Evolutionary conservation across 2,888 invertebrate species (phyloP), one percentile per base, ranked within the genome.

Genomic region (Tiliacea citrago): DNA sequence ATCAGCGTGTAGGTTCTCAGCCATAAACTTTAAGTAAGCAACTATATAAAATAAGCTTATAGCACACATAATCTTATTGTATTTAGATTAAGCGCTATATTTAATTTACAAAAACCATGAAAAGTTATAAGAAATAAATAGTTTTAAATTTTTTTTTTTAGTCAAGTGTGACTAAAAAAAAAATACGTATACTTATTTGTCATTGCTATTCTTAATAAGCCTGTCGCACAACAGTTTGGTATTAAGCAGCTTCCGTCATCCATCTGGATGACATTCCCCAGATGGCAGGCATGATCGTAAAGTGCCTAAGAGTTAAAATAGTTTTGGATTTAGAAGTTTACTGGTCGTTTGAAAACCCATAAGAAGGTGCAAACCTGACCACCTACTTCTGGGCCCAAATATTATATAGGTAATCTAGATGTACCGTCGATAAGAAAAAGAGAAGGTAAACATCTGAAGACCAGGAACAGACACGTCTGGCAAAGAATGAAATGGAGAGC

Each of bases 111-210:
- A n/a, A n/a, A n/a, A n/a, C n/a, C n/a, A n/a, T n/a, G n/a, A n/a
- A n/a, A n/a, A n/a, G n/a, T n/a, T n/a, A n/a, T n/a, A n/a, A n/a
- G n/a, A n/a, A n/a, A n/a, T n/a, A n/a, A n/a, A n/a, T n/a, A n/a
- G n/a, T n/a, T n/a, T n/a, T n/a, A n/a, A n/a, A n/a, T n/a, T n/a
- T n/a, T n/a, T n/a, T n/a, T n/a, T n/a, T n/a, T n/a, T n/a, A 5
- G 51, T 47, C 58, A 68, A 58, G 24, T 77, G 47, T 81, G 70
- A 81, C 61, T 79, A 79, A 83, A 71, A 21, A 8, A 79, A 83
- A 71, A 21, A 8, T 18, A 49, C 9, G 47, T 57, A 71, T 49
- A 66, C 60, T 45, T 74, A 67, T 73, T 55, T 71, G 69, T 84
- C 67, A 82, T 68, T 62, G 72, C 39, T 42, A 70, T 65, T 75